These are phyloP conservation scores for Pachyseris speciosa DNA, from an alignment of 64 coral and sea anemone genomes.

Conservation along the genomic window DNA sequence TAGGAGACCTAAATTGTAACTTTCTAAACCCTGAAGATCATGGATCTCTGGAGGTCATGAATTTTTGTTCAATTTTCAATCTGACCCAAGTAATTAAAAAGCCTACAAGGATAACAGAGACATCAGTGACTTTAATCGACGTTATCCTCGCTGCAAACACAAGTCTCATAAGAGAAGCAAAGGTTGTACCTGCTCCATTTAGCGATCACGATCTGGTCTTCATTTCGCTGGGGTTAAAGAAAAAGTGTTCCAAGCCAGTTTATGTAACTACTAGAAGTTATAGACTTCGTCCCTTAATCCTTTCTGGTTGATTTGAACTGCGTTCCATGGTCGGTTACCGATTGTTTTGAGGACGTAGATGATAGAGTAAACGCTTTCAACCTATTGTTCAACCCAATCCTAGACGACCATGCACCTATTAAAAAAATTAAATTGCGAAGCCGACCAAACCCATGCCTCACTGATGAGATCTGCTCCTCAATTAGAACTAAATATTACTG, in stretches of 20 bases:
- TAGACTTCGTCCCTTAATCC: constrained; percentile 33
- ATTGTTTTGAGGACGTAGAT: constrained; percentile 69
- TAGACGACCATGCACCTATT: constrained; percentile 17
- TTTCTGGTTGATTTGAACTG: constrained; percentile 47
- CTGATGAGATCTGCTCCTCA: constrained; percentile 21
- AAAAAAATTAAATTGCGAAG: constrained; percentile 30
- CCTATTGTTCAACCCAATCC: constrained; percentile 34
- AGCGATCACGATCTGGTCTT: constrained; percentile 59
- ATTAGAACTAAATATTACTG: constrained; percentile 55
- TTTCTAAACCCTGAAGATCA: background rate
- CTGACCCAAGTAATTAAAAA: constrained; percentile 48
- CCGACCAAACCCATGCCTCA: constrained; percentile 38
- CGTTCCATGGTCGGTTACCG: constrained; percentile 46
- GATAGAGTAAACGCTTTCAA: constrained; percentile 55
- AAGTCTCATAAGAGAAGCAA: constrained; percentile 54
- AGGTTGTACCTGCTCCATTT: constrained; percentile 38
- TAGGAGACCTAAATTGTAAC: too few species aligned
- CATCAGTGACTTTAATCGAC: constrained; percentile 49
- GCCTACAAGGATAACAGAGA: constrained; percentile 64
- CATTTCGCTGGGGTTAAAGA: constrained; percentile 49
- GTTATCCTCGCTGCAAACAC: constrained; percentile 46
- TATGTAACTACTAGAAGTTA: constrained; percentile 62
- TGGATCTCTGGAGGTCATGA: constrained; percentile 10
- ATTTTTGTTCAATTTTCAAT: constrained; percentile 23
- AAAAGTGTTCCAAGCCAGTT: constrained; percentile 42